phyloP scores from a whole-genome alignment of 1,140 invertebrate genomes.

The Himalopsyche phryganea region DNA sequence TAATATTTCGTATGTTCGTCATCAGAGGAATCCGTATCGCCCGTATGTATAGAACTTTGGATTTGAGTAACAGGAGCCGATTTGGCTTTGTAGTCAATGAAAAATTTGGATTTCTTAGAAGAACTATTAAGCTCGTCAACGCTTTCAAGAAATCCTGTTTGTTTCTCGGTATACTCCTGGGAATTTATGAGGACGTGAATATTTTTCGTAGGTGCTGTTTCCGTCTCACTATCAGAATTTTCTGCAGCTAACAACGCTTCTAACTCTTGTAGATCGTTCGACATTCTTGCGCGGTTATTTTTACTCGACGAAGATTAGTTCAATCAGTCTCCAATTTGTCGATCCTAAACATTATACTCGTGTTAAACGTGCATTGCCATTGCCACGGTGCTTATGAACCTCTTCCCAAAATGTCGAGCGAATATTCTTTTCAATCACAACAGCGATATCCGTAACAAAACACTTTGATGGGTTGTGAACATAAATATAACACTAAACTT shows the following conservation, averaged over 20 bases:
- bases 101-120: not conserved
- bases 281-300: not conserved
- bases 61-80: not conserved
- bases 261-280: constrained; percentile 44
- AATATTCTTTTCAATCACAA: too few relatives aligned
- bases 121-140: not conserved
- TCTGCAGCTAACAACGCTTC: constrained; percentile 48
- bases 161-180: not conserved
- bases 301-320: not conserved
- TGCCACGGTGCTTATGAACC: too few relatives aligned
- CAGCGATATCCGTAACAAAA: too few relatives aligned
- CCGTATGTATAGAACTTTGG: constrained; percentile 53
- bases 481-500: too few relatives aligned
- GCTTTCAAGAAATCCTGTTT: not conserved
- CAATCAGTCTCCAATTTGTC: too few relatives aligned
- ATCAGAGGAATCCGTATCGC: constrained; percentile 72
- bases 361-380: too few relatives aligned
- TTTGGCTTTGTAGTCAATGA: not conserved
- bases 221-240: constrained; percentile 33
- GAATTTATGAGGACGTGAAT: too few relatives aligned
- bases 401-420: too few relatives aligned
- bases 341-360: too few relatives aligned
- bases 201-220: not conserved
- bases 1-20: constrained; percentile 75
- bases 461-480: too few relatives aligned